Evolutionary conservation across 2,113 vertebrate genomes (phyloP).

Genomic region (Colossoma macropomum): DNA sequence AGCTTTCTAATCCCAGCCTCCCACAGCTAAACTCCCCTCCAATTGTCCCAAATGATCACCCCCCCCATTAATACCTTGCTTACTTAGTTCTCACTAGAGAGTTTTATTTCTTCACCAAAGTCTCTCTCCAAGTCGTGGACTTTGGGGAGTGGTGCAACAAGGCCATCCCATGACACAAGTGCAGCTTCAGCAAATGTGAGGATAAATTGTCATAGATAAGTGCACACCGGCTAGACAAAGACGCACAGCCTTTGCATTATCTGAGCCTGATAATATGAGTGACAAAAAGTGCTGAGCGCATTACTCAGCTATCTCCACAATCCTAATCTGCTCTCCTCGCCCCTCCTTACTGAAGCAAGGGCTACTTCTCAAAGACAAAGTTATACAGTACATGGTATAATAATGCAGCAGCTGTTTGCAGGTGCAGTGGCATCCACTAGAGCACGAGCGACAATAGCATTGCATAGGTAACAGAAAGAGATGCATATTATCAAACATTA

Average conservation of each 20-base stretch:
- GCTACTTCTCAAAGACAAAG: conserved; percentile 17
- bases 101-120: background rate
- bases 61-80: conserved; percentile 4
- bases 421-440: background rate
- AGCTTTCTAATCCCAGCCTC: background rate
- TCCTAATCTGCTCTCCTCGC: conserved; percentile 29
- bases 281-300: conserved; percentile 48
- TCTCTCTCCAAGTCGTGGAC: background rate
- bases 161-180: conserved; percentile 15
- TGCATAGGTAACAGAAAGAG: too few species aligned
- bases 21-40: background rate
- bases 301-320: conserved; percentile 23
- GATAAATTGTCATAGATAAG: conserved; percentile 23
- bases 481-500: too few species aligned
- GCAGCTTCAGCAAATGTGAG: conserved; percentile 40
- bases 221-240: conserved; percentile 30
- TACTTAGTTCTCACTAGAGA: conserved; percentile 12
- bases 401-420: background rate
- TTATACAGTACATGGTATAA: background rate
- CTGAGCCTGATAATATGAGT: conserved; percentile 30
- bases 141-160: background rate
- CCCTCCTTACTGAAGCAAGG: background rate
- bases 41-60: background rate
- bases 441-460: background rate
- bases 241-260: background rate